Evolutionary conservation across 1,140 invertebrate species (phyloP).

Genomic region (Archivesica marissinica): DNA sequence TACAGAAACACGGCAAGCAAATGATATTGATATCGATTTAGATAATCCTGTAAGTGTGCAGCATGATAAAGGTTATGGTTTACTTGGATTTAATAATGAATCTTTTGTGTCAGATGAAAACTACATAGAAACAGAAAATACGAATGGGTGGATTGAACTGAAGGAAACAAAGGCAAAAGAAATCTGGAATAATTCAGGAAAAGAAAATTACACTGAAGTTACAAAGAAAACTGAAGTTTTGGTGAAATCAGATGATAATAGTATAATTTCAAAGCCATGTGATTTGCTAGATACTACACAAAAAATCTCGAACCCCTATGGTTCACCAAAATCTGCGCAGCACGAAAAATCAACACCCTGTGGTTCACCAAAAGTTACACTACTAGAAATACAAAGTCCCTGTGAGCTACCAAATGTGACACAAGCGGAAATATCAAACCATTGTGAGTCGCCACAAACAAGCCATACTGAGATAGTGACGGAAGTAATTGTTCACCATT

Average conservation of each 20-base stretch:
- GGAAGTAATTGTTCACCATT: conserved; percentile 31
- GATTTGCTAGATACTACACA: too few species aligned
- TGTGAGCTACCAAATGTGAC: background rate
- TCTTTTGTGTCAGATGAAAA: conserved; percentile 6
- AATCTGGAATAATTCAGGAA: background rate
- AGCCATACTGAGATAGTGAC: conserved; percentile 23
- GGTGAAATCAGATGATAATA: background rate
- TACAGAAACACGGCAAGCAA: background rate
- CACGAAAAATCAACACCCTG: background rate
- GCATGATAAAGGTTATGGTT: background rate
- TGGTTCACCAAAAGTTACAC: background rate
- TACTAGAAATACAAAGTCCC: background rate
- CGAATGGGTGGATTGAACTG: too few species aligned
- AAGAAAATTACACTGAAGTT: background rate
- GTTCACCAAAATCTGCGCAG: background rate
- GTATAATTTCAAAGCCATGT: background rate
- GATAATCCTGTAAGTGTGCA: background rate
- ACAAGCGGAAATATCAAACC: background rate
- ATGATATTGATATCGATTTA: background rate
- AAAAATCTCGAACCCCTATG: background rate
- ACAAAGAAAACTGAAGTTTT: background rate
- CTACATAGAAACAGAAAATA: background rate
- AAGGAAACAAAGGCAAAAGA: background rate
- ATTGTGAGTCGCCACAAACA: conserved; percentile 5
- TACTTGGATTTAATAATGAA: background rate